Evolutionary conservation across 2,888 invertebrate genomes (phyloP).

Genomic region (Andrena hattorfiana): DNA sequence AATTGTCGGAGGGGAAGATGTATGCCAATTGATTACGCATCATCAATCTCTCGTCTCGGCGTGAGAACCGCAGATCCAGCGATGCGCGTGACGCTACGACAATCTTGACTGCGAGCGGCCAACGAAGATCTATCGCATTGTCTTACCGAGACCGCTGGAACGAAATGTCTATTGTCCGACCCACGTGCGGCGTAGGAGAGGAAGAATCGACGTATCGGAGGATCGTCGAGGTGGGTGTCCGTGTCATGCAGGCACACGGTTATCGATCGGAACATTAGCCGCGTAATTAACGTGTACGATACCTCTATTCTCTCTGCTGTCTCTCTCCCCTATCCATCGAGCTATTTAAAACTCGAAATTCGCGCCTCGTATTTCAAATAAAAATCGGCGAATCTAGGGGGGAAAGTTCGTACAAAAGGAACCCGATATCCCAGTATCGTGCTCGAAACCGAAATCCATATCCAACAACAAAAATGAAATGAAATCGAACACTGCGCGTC

Average conservation of each 20-base stretch:
- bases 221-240: conserved; percentile 46
- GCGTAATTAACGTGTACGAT: conserved; percentile 36
- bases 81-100: conserved; percentile 41
- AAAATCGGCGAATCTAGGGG: no score
- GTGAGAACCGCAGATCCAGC: conserved; percentile 44
- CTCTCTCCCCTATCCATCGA: not conserved
- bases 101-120: conserved; percentile 34
- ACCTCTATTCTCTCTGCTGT: conserved; percentile 7
- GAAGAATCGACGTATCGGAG: conserved; percentile 22
- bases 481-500: not conserved
- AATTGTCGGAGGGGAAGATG: conserved; percentile 47
- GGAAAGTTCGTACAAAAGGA: conserved; percentile 1
- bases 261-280: conserved; percentile 26
- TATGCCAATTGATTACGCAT: conserved; percentile 55
- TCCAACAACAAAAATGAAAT: not conserved
- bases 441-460: conserved; percentile 1
- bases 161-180: conserved; percentile 46
- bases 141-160: conserved; percentile 38
- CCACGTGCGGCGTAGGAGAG: conserved; percentile 24
- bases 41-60: conserved; percentile 50
- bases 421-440: not conserved
- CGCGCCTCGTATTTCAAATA: not conserved
- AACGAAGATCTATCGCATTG: conserved; percentile 60
- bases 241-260: conserved; percentile 36
- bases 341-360: not conserved